Conservation (phyloP, 2,888 invertebrate genomes). For the Watsonalla binaria region DNA sequence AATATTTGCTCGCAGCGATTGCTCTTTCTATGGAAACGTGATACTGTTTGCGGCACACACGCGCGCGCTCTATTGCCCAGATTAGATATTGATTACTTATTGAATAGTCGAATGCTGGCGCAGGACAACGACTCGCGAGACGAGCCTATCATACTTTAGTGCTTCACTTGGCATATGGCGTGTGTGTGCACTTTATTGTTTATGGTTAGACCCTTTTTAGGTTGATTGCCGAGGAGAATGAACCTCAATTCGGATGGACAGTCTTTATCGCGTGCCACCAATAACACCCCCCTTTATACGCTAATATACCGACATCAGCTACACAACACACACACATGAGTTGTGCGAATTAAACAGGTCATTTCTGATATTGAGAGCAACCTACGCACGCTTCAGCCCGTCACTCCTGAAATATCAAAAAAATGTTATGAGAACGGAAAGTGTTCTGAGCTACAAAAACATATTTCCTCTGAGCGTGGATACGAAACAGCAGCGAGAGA, state of each 20-base stretch:
- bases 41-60: not conserved
- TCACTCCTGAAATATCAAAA: not conserved
- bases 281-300: not conserved
- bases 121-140: not conserved
- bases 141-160: not conserved
- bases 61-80: not conserved
- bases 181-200: not conserved
- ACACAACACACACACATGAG: no score
- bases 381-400: not conserved
- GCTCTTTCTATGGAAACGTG: not conserved
- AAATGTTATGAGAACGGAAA: not conserved
- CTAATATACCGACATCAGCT: no score
- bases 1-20: constrained; percentile 1
- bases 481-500: not conserved
- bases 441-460: not conserved
- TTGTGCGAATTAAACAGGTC: no score
- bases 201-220: not conserved
- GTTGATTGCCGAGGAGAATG: not conserved
- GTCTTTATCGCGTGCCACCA: not conserved
- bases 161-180: not conserved
- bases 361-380: not conserved
- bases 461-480: not conserved
- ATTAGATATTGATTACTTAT: not conserved
- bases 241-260: not conserved
- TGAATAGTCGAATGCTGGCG: not conserved